A percentile compares a stretch with the other conserved stretches of the same genome.
phyloP scores from a whole-genome alignment of 2,888 invertebrate genomes.

The Cryptocephalus primarius region DNA sequence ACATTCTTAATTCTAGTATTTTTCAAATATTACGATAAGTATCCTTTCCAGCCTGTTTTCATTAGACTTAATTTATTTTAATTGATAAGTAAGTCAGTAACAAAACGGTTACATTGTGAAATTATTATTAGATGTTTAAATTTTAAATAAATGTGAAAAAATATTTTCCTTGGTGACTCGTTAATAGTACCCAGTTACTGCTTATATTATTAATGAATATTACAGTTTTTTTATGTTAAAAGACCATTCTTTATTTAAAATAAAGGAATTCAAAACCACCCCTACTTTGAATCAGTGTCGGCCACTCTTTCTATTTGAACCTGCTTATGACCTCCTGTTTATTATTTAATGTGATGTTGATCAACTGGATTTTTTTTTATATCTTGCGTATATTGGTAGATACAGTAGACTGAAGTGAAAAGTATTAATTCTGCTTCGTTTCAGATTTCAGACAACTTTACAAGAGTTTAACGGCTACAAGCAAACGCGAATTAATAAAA shows the following conservation, averaged over 20 bases:
- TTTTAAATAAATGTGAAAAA: conserved; percentile 37
- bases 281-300: background rate
- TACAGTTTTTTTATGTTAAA: conserved; percentile 18
- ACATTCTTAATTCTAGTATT: conserved; percentile 24
- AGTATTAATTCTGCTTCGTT: too few species aligned
- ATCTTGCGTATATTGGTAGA: too few species aligned
- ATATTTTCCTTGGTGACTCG: conserved; percentile 18
- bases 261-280: conserved; percentile 16
- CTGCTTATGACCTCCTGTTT: too few species aligned
- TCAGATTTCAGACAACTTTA: too few species aligned
- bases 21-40: conserved; percentile 13
- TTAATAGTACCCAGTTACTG: conserved; percentile 14
- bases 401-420: too few species aligned
- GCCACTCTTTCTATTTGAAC: too few species aligned
- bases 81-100: conserved; percentile 26
- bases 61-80: conserved; percentile 15
- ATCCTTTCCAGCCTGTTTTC: conserved; percentile 16
- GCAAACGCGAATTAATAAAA: too few species aligned
- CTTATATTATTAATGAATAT: conserved; percentile 9
- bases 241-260: conserved; percentile 18
- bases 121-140: conserved; percentile 36
- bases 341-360: too few species aligned
- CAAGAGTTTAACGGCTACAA: too few species aligned
- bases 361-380: too few species aligned
- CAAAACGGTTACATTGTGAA: conserved; percentile 31